Evolutionary conservation across 2,888 invertebrate genomes (phyloP).

Genomic region (Belgica antarctica): DNA sequence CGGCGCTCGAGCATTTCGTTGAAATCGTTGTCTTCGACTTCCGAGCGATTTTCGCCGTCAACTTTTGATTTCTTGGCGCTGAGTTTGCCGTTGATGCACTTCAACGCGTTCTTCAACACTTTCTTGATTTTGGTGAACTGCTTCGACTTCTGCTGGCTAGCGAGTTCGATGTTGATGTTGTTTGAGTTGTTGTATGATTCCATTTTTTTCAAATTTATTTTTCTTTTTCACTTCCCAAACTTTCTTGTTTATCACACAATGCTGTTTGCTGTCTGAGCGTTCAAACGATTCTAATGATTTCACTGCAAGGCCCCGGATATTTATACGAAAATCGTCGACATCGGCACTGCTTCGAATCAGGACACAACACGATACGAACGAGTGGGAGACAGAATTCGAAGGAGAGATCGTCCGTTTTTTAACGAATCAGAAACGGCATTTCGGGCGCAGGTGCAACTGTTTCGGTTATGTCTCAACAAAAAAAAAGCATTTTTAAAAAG

Average conservation of each 20-base stretch:
- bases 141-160: slow-evolving; percentile 12
- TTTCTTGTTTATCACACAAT: slow-evolving; percentile 17
- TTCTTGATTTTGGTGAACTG: slow-evolving; percentile 34
- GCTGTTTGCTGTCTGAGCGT: slow-evolving; percentile 22
- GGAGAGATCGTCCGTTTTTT: slow-evolving; percentile 17
- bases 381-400: slow-evolving; percentile 28
- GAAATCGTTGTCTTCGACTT: slow-evolving; percentile 32
- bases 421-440: slow-evolving; percentile 42
- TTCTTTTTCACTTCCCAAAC: slow-evolving; percentile 15
- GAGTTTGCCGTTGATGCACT: neutral
- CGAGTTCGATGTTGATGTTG: slow-evolving; percentile 36
- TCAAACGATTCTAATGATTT: slow-evolving; percentile 40
- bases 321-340: slow-evolving; percentile 29
- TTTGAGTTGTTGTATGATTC: slow-evolving; percentile 37
- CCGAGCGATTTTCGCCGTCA: neutral
- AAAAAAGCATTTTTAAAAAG: slow-evolving; percentile 23
- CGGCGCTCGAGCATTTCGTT: slow-evolving; percentile 39
- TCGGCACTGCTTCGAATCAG: neutral
- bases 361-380: slow-evolving; percentile 32
- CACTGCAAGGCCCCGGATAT: neutral
- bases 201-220: slow-evolving; percentile 31
- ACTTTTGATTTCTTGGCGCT: neutral
- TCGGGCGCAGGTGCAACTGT: slow-evolving; percentile 39
- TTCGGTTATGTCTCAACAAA: slow-evolving; percentile 39
- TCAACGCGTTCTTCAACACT: slow-evolving; percentile 27